These are phyloP conservation scores for Pangasius djambal DNA, from an alignment of 2,797 vertebrate genomes.

Conservation along the genomic window DNA sequence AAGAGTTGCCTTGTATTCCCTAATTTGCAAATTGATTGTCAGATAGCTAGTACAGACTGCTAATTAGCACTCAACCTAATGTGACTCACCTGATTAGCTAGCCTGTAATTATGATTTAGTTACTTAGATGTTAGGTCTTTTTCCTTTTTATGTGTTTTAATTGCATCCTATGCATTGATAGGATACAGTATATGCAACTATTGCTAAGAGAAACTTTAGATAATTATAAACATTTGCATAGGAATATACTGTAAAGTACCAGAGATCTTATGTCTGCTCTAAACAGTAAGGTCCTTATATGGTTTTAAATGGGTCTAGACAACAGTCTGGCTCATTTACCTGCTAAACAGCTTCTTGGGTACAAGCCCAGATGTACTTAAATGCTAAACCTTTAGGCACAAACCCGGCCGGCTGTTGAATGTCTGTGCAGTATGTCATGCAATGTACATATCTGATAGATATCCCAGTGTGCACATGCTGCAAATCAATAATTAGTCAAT, in stretches of 20 bases:
- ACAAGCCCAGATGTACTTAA: conserved; percentile 9
- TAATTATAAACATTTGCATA: not conserved
- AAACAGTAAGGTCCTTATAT: not conserved
- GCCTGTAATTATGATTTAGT: conserved; percentile 23
- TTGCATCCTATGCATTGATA: not conserved
- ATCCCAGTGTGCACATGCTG: conserved; percentile 9
- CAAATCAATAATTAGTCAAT: conserved; percentile 9
- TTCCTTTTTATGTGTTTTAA: not conserved
- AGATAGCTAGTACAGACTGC: not conserved
- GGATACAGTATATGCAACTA: not conserved
- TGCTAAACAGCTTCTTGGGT: conserved; percentile 21
- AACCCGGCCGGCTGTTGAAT: conserved; percentile 1
- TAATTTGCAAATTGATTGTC: not conserved
- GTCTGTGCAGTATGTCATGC: not conserved
- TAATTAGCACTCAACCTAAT: conserved; percentile 10
- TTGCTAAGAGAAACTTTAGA: not conserved
- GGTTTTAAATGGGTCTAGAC: not conserved
- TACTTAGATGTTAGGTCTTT: not conserved
- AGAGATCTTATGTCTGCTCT: not conserved
- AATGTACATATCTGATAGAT: not conserved
- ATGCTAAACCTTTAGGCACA: conserved; percentile 13
- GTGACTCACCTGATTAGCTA: conserved; percentile 29
- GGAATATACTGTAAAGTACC: not conserved
- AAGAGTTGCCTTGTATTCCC: not conserved
- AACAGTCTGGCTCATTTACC: conserved; percentile 14